Conservation (phyloP, 1,140 invertebrate genomes). For the Cotesia typhae region DNA sequence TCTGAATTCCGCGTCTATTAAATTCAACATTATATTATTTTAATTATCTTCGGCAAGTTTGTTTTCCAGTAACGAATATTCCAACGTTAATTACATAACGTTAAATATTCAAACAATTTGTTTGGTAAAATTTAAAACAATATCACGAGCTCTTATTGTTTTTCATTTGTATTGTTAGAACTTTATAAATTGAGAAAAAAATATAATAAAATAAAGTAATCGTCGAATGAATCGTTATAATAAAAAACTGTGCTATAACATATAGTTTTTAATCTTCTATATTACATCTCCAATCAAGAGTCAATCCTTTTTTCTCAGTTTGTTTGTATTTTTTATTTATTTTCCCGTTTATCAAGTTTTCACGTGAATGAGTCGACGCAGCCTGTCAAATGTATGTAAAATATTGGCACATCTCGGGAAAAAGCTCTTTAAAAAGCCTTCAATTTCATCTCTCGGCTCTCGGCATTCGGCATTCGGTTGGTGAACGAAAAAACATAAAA, state of each 20-base stretch:
- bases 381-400: conserved; percentile 36
- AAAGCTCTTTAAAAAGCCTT: conserved; percentile 16
- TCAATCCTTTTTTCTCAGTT: conserved; percentile 1
- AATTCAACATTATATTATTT: no score
- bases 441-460: background rate
- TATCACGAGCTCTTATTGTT: no score
- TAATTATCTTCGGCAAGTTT: no score
- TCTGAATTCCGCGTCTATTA: no score
- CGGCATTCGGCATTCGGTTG: background rate
- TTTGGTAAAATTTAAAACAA: no score
- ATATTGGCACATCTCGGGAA: conserved; percentile 35
- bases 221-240: background rate
- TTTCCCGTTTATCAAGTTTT: conserved; percentile 37
- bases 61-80: no score
- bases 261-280: background rate
- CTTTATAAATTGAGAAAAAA: background rate
- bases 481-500: conserved; percentile 3
- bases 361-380: conserved; percentile 28
- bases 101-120: no score
- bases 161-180: no score
- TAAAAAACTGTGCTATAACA: background rate
- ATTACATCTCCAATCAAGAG: conserved; percentile 19
- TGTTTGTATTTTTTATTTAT: conserved; percentile 10
- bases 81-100: no score
- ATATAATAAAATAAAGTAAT: background rate